Evolutionary conservation across 1,140 invertebrate species (phyloP), one percentile per base, ranked within the genome.

Genomic region (Drosophila equinoxialis): DNA sequence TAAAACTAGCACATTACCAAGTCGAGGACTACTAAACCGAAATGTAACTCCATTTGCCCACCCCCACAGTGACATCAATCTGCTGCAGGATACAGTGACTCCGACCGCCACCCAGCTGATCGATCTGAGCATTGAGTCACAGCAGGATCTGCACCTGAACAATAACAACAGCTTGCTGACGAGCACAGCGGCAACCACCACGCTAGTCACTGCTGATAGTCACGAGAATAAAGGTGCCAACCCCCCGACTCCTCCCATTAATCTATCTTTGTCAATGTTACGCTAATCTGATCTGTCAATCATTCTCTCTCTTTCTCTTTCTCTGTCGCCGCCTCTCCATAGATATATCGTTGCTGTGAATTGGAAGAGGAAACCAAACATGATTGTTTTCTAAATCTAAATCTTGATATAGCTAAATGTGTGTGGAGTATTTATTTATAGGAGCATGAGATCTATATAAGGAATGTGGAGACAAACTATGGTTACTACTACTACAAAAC

Each of bases 201-300:
- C 85, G 77, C 91, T 92, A 92, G 91, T 92, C 91, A 92, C 85
- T 91, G 89, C 91, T 76, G 91, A 92, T 92, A 92, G 91, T 92
- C 91, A 92, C 85, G 91, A 92, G 77, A 92, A 86, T 90, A 91
- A 89, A 92, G 91, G 91, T 92, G 65, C 20, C 13, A n/a, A 0
- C 8, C 41, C 41, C 1, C 8, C 41, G 17, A 0, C 8, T 0
- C 41, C n/a, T 8, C 3, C 20, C 3, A 60, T 37, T 55, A 57
- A 45, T 57, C 35, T 14, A 65, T 17, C 17, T 23, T 51, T 11
- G 45, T 65, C 13, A n/a, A 37, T 10, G n/a, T 33, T 14, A 30
- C 39, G 13, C 37, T 14, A 45, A 63, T 48, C 23, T 39, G n/a
- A 39, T 33, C 6, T 39, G 33, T 68, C 66, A 17, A 63, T 67